Conservation (phyloP, 1,140 invertebrate genomes). For the Drosophila varians region DNA sequence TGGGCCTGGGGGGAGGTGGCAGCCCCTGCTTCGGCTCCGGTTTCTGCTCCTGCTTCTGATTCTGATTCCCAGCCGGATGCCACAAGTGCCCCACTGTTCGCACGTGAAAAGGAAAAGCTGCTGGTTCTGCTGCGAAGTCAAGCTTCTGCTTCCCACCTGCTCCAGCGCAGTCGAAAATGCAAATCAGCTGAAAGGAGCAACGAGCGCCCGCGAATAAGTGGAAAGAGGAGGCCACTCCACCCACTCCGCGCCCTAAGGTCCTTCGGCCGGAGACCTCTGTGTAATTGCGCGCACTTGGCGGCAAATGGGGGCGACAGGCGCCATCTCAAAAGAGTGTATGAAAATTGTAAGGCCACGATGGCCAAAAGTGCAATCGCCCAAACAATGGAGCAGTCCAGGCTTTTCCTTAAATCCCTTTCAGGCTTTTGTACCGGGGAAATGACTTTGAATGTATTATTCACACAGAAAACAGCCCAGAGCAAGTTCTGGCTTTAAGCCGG, state of each 20-base stretch:
- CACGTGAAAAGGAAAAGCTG: constrained; percentile 55
- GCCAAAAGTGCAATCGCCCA: constrained; percentile 59
- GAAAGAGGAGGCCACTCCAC: background rate
- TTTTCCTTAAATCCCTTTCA: constrained; percentile 1
- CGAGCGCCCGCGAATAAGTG: constrained; percentile 1
- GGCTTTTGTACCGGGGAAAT: background rate
- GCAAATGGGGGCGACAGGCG: constrained; percentile 75
- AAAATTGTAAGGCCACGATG: constrained; percentile 67
- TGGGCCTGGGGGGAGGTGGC: too few relatives aligned
- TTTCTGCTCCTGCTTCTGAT: background rate
- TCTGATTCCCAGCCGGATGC: constrained; percentile 58
- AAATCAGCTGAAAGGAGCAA: constrained; percentile 72
- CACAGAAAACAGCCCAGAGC: background rate
- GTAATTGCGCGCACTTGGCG: constrained; percentile 76
- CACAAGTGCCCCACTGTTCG: constrained; percentile 70
- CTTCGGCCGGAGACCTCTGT: constrained; percentile 23
- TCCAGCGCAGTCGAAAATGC: constrained; percentile 70
- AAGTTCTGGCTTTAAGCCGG: background rate
- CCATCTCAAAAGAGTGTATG: constrained; percentile 76
- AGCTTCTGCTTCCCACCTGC: constrained; percentile 41
- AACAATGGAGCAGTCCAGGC: constrained; percentile 30
- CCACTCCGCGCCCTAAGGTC: background rate
- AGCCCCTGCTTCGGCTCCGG: background rate
- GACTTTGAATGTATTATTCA: background rate
- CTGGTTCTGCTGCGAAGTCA: constrained; percentile 34